Evolutionary conservation across 2,888 invertebrate species (phyloP).

Genomic region (Aleiodes leptofemur): DNA sequence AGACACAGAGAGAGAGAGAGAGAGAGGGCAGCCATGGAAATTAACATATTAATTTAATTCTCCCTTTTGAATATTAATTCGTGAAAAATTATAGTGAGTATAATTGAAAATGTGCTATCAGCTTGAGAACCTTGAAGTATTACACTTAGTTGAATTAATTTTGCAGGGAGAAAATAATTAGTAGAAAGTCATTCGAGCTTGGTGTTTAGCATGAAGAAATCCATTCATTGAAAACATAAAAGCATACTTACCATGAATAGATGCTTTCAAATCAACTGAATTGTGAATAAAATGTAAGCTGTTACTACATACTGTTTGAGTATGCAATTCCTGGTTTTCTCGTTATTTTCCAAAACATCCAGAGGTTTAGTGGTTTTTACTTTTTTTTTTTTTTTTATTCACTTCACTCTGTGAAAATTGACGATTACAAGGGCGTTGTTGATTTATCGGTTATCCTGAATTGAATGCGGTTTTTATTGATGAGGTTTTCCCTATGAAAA

Average conservation of each 20-base stretch:
- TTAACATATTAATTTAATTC: no score
- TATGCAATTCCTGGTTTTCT: no score
- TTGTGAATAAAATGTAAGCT: no score
- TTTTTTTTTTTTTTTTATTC: no score
- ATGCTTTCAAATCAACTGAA: not conserved
- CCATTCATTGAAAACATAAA: not conserved
- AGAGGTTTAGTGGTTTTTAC: no score
- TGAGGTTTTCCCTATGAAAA: no score
- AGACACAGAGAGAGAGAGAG: no score
- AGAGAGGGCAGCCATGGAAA: no score
- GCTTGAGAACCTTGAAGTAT: not conserved
- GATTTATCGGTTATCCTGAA: no score
- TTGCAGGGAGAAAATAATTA: slow-evolving; percentile 9
- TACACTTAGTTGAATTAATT: slow-evolving; percentile 15
- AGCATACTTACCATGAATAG: slow-evolving; percentile 1
- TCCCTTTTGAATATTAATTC: not conserved
- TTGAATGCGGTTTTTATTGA: no score
- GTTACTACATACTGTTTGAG: no score
- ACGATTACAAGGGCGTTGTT: not conserved
- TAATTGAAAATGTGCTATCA: not conserved
- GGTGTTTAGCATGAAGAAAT: not conserved
- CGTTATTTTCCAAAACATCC: no score
- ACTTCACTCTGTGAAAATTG: not conserved
- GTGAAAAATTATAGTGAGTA: not conserved
- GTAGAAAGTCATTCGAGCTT: not conserved